Base-by-base conservation (phyloP, 30 jellyfish, hydroid and myxozoan species). In the Chironex yamaguchii region DNA sequence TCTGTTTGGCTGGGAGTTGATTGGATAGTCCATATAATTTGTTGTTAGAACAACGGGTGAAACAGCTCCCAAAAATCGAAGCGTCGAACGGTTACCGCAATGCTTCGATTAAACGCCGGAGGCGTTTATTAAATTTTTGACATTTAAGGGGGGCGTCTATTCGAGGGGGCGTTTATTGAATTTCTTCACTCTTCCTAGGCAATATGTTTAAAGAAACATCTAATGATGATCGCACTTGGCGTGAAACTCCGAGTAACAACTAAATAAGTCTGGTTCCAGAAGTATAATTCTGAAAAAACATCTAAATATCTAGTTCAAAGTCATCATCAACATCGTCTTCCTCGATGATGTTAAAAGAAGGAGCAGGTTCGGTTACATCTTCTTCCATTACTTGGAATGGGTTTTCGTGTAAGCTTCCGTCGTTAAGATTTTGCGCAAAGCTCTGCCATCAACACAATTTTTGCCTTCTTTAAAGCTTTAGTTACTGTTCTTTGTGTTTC, bases 31-130 rank as follows among this genome's bases (percentile, higher is more conserved):
- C n/a, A n/a, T n/a, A n/a, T n/a, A n/a, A n/a, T n/a, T n/a, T n/a
- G n/a, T n/a, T n/a, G n/a, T n/a, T n/a, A n/a, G n/a, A n/a, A n/a
- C n/a, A n/a, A n/a, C n/a, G n/a, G n/a, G n/a, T n/a, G n/a, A n/a
- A n/a, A n/a, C n/a, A n/a, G n/a, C n/a, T n/a, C n/a, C n/a, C n/a
- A n/a, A n/a, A n/a, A n/a, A n/a, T n/a, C n/a, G n/a, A n/a, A n/a
- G n/a, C n/a, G n/a, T n/a, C n/a, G n/a, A n/a, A 53, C 4, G 21
- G 20, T 17, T 64, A 64, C 62, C 11, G 83, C 21, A 72, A 36
- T 72, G 76, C 86, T 72, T 72, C 86, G 86, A 72, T 72, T 72
- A 72, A 72, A 72, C 76, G 86, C 78, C n/a, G n/a, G n/a, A n/a
- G n/a, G n/a, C n/a, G 4, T 72, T 72, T 3, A 3, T 3, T 54